A percentile compares a stretch with the other conserved stretches of the same genome.
phyloP scores from a whole-genome alignment of 1,140 invertebrate genomes.

The Fopius arisanus region DNA sequence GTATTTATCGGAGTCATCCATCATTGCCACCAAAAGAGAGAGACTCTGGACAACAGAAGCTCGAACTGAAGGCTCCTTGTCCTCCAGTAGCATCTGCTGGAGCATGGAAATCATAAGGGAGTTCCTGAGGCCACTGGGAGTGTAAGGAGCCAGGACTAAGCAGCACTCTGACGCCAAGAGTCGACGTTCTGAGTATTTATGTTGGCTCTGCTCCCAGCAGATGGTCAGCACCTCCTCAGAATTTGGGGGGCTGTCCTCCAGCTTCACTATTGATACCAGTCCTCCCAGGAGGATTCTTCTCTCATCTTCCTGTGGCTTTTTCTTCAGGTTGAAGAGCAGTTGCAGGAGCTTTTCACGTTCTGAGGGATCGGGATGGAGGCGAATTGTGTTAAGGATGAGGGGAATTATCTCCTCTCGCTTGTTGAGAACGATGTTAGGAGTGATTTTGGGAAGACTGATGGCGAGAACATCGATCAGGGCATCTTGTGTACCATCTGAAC shows the following conservation, averaged over 20 bases:
- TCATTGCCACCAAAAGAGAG: slow-evolving; percentile 70
- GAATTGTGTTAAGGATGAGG: slow-evolving; percentile 72
- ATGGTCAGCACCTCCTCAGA: slow-evolving; percentile 77
- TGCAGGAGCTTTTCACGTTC: slow-evolving; percentile 75
- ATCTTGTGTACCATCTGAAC: slow-evolving; percentile 55
- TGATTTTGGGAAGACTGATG: slow-evolving; percentile 69
- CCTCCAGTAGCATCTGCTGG: slow-evolving; percentile 78
- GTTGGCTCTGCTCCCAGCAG: slow-evolving; percentile 81
- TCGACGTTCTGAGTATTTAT: slow-evolving; percentile 76
- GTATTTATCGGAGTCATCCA: slow-evolving; percentile 77
- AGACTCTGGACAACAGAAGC: slow-evolving; percentile 72
- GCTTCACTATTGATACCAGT: slow-evolving; percentile 71
- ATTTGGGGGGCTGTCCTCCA: slow-evolving; percentile 66
- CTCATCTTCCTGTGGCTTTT: slow-evolving; percentile 76
- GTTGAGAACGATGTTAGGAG: slow-evolving; percentile 75
- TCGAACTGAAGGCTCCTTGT: slow-evolving; percentile 73
- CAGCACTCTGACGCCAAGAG: slow-evolving; percentile 78
- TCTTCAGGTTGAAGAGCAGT: slow-evolving; percentile 79
- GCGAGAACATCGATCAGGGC: slow-evolving; percentile 61
- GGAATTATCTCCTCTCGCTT: slow-evolving; percentile 80
- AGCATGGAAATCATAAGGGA: slow-evolving; percentile 79
- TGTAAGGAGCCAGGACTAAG: slow-evolving; percentile 75
- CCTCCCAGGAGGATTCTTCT: slow-evolving; percentile 60
- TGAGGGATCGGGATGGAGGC: slow-evolving; percentile 68
- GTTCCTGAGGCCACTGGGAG: slow-evolving; percentile 73